A percentile compares a stretch with the other conserved stretches of the same genome.
These are phyloP conservation scores for Lepas anatifera DNA, from an alignment of 2,888 invertebrate species.

Conservation along the genomic window DNA sequence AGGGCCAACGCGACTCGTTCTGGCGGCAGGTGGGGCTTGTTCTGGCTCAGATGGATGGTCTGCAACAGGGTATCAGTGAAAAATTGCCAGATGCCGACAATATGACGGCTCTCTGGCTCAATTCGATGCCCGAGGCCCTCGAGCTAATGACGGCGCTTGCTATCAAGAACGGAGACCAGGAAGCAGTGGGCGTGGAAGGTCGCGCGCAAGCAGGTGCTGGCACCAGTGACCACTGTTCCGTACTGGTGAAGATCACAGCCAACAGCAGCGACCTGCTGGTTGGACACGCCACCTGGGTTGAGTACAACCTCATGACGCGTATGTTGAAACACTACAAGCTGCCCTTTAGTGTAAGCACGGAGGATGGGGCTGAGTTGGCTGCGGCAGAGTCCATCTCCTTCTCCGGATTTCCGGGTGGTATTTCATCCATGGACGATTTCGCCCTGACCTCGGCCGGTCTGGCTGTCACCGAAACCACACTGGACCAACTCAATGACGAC, in stretches of 20 bases:
- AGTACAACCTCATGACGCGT: constrained; percentile 66
- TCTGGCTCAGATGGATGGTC: not conserved
- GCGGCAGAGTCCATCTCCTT: constrained; percentile 58
- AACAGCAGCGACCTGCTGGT: constrained; percentile 48
- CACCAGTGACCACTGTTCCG: constrained; percentile 47
- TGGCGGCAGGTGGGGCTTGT: not conserved
- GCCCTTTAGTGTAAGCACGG: constrained; percentile 49
- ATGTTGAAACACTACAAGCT: constrained; percentile 72
- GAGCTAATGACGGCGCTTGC: not conserved
- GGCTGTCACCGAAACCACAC: constrained; percentile 60
- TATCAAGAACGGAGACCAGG: too few relatives aligned
- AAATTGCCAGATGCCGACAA: not conserved
- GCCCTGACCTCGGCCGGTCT: constrained; percentile 52
- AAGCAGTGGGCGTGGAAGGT: too few relatives aligned
- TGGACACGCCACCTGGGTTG: constrained; percentile 67
- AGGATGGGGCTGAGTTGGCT: constrained; percentile 29
- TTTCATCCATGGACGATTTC: constrained; percentile 71
- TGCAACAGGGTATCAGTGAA: not conserved
- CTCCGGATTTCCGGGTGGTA: constrained; percentile 69
- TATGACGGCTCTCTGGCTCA: not conserved
- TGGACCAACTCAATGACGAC: constrained; percentile 55
- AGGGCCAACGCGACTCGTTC: not conserved
- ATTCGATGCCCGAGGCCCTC: not conserved
- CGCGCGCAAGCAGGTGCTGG: not conserved
- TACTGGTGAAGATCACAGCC: constrained; percentile 48